phyloP scores from a whole-genome alignment of 2,113 vertebrate genomes.

The Acanthochromis polyacanthus region DNA sequence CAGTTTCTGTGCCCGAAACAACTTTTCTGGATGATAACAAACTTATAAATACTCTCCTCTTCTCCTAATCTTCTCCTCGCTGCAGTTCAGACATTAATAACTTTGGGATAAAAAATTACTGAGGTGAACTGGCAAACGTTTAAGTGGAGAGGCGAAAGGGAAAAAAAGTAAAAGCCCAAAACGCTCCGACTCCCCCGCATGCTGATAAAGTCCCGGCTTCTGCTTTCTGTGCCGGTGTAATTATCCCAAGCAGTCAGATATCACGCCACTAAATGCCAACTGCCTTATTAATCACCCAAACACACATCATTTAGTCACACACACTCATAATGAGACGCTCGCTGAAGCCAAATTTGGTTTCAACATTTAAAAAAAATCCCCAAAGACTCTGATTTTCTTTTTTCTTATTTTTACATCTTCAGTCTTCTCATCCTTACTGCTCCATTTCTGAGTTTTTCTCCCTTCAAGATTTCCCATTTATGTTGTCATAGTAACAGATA shows the following conservation, averaged over 20 bases:
- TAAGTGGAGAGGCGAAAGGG: constrained; percentile 6
- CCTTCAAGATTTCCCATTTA: not conserved
- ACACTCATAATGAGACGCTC: not conserved
- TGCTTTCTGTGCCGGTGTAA: constrained; percentile 44
- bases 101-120: constrained; percentile 28
- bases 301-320: constrained; percentile 11
- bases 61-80: constrained; percentile 3
- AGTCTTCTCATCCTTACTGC: not conserved
- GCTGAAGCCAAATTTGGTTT: not conserved
- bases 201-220: constrained; percentile 43
- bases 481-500: not conserved
- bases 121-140: constrained; percentile 29
- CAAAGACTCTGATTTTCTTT: too few relatives aligned
- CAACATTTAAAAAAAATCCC: not conserved
- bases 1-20: not conserved
- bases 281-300: constrained; percentile 44
- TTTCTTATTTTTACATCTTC: not conserved
- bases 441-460: too few relatives aligned
- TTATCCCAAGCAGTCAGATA: constrained; percentile 55
- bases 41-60: constrained; percentile 1
- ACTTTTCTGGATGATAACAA: not conserved
- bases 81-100: constrained; percentile 41
- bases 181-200: constrained; percentile 13
- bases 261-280: constrained; percentile 40
- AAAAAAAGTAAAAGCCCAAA: not conserved